phyloP scores from a whole-genome alignment of 2,888 invertebrate genomes.

The Yponomeuta plumbellus region DNA sequence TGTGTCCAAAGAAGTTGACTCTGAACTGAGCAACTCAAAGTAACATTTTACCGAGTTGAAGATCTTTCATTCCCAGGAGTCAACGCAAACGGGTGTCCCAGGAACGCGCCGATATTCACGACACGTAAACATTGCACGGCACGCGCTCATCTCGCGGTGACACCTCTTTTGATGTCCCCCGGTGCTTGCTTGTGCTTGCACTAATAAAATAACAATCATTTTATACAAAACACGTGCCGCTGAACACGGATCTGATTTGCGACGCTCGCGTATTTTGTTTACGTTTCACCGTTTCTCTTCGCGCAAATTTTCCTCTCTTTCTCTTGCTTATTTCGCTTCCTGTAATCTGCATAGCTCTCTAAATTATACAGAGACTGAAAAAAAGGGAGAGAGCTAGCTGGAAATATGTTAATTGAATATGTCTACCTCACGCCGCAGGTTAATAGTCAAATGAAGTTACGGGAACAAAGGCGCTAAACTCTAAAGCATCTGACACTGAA shows the following conservation, averaged over 20 bases:
- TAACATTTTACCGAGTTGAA: neutral
- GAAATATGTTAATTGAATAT: neutral
- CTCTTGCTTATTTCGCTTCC: neutral
- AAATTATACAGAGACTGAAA: neutral
- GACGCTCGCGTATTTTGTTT: conserved; percentile 6
- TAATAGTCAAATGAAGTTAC: conserved; percentile 4
- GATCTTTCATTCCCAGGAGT: neutral
- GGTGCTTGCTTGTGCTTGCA: conserved; percentile 37
- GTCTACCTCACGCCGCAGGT: conserved; percentile 1
- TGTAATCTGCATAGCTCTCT: neutral
- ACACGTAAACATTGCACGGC: conserved; percentile 59
- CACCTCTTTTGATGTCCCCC: conserved; percentile 63
- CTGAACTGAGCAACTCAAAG: neutral
- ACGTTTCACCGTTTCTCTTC: neutral
- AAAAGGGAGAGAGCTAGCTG: neutral
- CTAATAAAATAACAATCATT: conserved; percentile 59
- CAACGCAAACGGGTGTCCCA: neutral
- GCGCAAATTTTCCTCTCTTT: neutral
- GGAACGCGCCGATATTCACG: conserved; percentile 46
- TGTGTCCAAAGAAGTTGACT: neutral
- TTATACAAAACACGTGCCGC: conserved; percentile 49
- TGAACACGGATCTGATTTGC: conserved; percentile 5
- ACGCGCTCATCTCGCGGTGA: conserved; percentile 33
- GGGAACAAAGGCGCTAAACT: neutral
- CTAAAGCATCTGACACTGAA: conserved; percentile 1